phyloP scores from a whole-genome alignment of 2,113 vertebrate species.

The Pan paniscus region DNA sequence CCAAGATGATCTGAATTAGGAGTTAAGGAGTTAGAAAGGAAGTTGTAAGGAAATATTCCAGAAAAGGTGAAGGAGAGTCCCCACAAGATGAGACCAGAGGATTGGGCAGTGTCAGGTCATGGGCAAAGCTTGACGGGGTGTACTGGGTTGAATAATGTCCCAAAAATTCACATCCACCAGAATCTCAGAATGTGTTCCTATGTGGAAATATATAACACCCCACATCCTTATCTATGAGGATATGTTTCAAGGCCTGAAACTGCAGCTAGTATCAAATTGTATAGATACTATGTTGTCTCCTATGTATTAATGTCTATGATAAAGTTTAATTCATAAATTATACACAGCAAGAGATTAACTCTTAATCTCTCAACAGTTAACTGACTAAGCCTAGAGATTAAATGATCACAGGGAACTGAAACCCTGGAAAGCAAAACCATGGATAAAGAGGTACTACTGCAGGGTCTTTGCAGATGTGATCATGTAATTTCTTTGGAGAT shows the following conservation, averaged over 20 bases:
- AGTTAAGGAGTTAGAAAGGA: not conserved
- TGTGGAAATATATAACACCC: not conserved
- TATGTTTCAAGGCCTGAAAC: not conserved
- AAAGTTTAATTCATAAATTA: not conserved
- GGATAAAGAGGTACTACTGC: not conserved
- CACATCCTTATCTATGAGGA: not conserved
- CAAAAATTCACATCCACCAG: not conserved
- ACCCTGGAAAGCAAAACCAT: not conserved
- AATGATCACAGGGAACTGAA: not conserved
- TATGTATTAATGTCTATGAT: not conserved
- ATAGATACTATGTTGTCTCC: not conserved
- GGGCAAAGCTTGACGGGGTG: not conserved
- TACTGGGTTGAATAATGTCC: rapidly evolving
- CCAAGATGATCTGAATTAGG: not conserved
- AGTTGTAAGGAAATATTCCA: not conserved
- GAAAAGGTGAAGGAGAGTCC: not conserved
- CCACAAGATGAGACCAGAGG: not conserved
- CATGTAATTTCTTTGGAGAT: rapidly evolving
- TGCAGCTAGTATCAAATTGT: not conserved
- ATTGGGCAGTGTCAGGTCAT: too few relatives aligned
- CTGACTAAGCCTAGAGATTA: not conserved
- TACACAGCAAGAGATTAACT: not conserved
- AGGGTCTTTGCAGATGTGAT: not conserved
- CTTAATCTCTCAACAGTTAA: not conserved
- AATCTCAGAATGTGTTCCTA: not conserved